These are phyloP conservation scores for Coenobita brevimanus DNA, from an alignment of 1,140 invertebrate species.

Conservation along the genomic window DNA sequence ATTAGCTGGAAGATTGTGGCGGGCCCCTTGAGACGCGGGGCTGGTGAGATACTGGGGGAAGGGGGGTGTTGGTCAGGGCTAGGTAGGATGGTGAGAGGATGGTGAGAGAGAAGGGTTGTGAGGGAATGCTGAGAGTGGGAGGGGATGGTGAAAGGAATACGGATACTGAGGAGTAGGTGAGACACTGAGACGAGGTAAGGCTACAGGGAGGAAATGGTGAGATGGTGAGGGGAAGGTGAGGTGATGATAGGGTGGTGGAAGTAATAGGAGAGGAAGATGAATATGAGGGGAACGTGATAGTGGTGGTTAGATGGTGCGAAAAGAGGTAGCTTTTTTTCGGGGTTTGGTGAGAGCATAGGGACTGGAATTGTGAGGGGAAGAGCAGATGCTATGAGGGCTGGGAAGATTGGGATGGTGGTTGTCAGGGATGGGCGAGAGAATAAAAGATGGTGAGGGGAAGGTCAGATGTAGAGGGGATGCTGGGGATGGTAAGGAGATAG, in stretches of 20 bases:
- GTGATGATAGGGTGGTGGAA: not conserved
- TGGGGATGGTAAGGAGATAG: not conserved
- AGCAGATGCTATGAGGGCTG: not conserved
- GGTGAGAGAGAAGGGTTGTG: not conserved
- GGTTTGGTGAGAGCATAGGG: not conserved
- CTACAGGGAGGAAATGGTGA: not conserved
- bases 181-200: not conserved
- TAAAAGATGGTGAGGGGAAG: not conserved
- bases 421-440: not conserved
- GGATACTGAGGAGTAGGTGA: not conserved
- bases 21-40: not conserved
- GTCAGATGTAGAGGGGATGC: not conserved
- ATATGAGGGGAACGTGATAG: not conserved
- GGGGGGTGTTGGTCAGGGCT: not conserved
- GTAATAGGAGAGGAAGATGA: not conserved
- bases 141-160: not conserved
- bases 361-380: not conserved
- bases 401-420: not conserved
- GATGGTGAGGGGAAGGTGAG: not conserved
- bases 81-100: not conserved
- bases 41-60: not conserved
- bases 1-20: slow-evolving; percentile 55
- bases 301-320: not conserved
- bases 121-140: not conserved
- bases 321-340: not conserved